Percentiles rank a stretch among this genome's conserved stretches.
These are phyloP conservation scores for Pomatorhinus ruficollis DNA, from an alignment of 2,113 vertebrate genomes.

Conservation along the genomic window DNA sequence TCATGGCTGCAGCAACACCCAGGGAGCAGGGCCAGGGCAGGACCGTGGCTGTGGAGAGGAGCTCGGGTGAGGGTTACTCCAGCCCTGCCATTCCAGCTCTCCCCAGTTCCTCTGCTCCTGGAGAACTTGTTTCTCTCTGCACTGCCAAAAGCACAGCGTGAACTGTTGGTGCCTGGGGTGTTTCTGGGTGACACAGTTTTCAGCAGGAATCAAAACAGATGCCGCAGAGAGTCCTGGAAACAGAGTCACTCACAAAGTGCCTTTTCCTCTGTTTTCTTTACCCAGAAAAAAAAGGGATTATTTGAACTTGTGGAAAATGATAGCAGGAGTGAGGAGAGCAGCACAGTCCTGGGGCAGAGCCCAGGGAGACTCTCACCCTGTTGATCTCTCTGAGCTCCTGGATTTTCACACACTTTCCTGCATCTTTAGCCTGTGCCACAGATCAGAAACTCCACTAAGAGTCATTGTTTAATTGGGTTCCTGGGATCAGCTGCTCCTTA, in stretches of 20 bases:
- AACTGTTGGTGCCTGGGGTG: not conserved
- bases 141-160: not conserved
- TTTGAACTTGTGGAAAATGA: not conserved
- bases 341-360: not conserved
- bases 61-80: not conserved
- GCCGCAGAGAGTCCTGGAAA: not conserved
- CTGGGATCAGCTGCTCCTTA: not conserved
- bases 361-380: not conserved
- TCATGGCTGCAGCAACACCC: not conserved
- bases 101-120: not conserved
- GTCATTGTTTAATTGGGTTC: not conserved
- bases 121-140: not conserved
- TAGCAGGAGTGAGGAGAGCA: not conserved
- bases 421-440: not conserved
- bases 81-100: not conserved
- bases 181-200: constrained; percentile 24
- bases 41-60: not conserved
- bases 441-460: not conserved
- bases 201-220: not conserved
- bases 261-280: not conserved
- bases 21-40: not conserved
- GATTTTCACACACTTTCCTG: not conserved
- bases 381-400: not conserved
- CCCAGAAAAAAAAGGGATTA: not conserved
- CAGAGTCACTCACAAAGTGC: not conserved